Conservation (phyloP, 2,113 vertebrate genomes). For the Campylomormyrus numenius region DNA sequence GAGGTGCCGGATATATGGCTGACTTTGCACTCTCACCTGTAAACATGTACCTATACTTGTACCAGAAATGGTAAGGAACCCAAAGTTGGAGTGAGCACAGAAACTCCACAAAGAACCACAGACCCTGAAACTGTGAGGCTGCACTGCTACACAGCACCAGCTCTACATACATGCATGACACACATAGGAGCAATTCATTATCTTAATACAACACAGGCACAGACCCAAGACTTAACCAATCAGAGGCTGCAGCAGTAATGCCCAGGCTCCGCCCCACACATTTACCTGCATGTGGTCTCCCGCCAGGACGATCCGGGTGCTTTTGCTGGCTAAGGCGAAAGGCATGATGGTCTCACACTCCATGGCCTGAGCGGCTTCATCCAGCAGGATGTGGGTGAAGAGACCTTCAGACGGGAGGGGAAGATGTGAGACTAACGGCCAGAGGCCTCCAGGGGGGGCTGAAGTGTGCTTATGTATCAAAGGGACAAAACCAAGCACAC, state of each 20-base stretch:
- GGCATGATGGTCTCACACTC: conserved; percentile 99
- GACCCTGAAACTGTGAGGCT: background rate
- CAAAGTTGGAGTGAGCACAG: background rate
- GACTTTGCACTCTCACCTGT: background rate
- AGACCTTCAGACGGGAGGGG: conserved; percentile 66
- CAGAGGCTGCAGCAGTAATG: background rate
- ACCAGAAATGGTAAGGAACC: background rate
- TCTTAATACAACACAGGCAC: background rate
- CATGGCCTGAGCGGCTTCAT: conserved; percentile 98
- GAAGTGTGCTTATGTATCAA: background rate
- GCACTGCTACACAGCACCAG: background rate
- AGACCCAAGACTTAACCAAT: background rate
- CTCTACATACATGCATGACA: background rate
- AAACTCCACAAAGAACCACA: background rate
- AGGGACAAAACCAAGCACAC: background rate
- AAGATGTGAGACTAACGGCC: conserved; percentile 19
- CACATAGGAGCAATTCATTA: background rate
- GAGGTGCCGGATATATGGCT: background rate
- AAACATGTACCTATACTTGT: background rate
- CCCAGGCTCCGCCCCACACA: background rate
- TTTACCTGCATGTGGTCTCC: conserved; percentile 98
- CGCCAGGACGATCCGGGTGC: conserved; percentile 88
- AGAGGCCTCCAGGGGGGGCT: background rate
- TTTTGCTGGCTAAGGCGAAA: conserved; percentile 84
- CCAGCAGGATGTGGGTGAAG: conserved; percentile 92